Evolutionary conservation across 1,140 invertebrate genomes (phyloP), one percentile per base, ranked within the genome.

Genomic region (Venustaconcha ellipsiformis): DNA sequence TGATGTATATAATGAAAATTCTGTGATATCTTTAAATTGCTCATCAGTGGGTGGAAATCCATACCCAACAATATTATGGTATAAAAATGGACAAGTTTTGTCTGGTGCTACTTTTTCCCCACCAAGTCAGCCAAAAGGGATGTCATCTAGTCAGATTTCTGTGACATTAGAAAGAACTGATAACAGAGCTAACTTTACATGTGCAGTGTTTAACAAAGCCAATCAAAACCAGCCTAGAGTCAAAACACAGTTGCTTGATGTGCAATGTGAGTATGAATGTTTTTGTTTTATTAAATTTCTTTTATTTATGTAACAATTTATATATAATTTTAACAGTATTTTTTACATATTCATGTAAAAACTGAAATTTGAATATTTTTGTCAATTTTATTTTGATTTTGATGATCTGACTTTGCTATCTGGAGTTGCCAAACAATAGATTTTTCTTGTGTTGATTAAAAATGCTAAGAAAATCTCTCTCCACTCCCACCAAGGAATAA

Each of bases 41-140:
- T 70, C 72, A 66, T 82, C 83, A 1, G 64, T 17, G 5, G 84
- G 83, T 13, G 83, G 84, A 12, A 84, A 83, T 65, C 84, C 84
- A 2, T n/a, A 59, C 17, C 82, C 84, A 13, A 82, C 74, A 18
- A 80, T 84, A 26, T 57, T 57, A 37, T 84, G 83, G 83, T 67
- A 81, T 65, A 79, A 79, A 68, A 83, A 84, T 71, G 81, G 81
- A 62, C 72, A 80, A 69, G 67, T 64, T 37, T n/a, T 82, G 68
- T 72, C 72, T 68, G 72, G 75, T 77, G 69, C 79, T 72, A 63
- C 55, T 23, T 60, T 66, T 26, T 67, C 26, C 15, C 73, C 76
- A 14, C 67, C 78, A 14, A 14, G 67, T 14, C 15, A 11, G 26
- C 20, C 68, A 14, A 77, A 48, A 58, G 75, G 75, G 23, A 72